Evolutionary conservation across 2,888 invertebrate genomes (phyloP).

Genomic region (Julus scandinavius): DNA sequence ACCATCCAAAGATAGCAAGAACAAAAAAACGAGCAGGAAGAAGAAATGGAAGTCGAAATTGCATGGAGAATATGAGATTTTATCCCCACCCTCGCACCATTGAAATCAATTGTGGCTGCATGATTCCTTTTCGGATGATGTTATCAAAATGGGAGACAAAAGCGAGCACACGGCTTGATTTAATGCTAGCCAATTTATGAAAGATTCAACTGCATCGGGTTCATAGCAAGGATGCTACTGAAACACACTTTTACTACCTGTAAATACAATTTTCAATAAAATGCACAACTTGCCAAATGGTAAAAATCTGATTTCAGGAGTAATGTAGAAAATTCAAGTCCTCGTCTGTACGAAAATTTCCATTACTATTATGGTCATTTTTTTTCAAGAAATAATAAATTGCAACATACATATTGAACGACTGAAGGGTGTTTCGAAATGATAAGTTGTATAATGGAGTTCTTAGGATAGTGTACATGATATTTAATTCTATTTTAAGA

Average conservation of each 20-base stretch:
- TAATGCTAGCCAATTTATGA: not conserved
- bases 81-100: not conserved
- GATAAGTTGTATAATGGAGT: too few species aligned
- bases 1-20: not conserved
- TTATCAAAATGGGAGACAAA: not conserved
- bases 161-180: not conserved
- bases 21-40: not conserved
- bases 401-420: too few species aligned
- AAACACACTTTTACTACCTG: not conserved
- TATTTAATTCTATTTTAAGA: too few species aligned
- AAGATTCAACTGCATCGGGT: not conserved
- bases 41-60: slow-evolving; percentile 2
- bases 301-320: not conserved
- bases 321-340: not conserved
- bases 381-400: too few species aligned
- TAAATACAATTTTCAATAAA: not conserved
- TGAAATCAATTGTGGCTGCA: slow-evolving; percentile 18
- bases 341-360: too few species aligned
- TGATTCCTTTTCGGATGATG: not conserved
- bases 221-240: not conserved
- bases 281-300: not conserved
- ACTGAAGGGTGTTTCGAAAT: too few species aligned
- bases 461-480: too few species aligned
- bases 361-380: too few species aligned
- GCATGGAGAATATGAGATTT: slow-evolving; percentile 1